Base-by-base conservation (phyloP, 2,888 invertebrate genomes). In the Drosophila borborema region DNA sequence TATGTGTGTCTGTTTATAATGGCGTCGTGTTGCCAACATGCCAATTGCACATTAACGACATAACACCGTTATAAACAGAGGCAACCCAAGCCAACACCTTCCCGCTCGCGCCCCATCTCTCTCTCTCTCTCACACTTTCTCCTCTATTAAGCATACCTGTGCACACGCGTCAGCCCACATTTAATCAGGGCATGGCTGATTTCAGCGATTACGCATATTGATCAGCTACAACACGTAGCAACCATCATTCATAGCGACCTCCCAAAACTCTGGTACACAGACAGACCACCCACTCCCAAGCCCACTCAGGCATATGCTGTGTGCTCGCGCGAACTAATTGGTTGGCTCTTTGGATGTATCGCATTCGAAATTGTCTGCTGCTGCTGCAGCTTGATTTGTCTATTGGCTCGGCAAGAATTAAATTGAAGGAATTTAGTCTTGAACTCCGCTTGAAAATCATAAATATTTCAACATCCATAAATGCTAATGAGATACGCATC, bases 11-110 rank as follows among this genome's bases (percentile, higher is more conserved):
- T 67, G 71, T 55, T 55, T 72, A 64, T 55, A 68, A 68, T 66
- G 53, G 77, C 53, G 31, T 66, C 66, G 64, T 84, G 81, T 72
- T 81, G 85, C 87, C 86, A 90, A 91, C 91, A 91, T 91, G 91
- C 91, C 91, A 92, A 91, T 91, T 90, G 90, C 89, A 89, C 92
- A 92, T 91, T 91, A 92, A 90, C 91, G 81, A 82, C 82, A 82
- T 84, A 86, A 83, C 87, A 87, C 89, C 83, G 83, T 88, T 88
- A 89, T 89, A 89, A 88, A 80, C 83, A 72, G 74, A 72, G 72
- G 53, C 63, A 64, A 40, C 48, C 55, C 40, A 40, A 40, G 40
- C 28, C 18, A 51, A 38, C 18, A 16, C 53, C 55, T 16, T 56
- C 16, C 40, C 40, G 40, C 16, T 40, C 40, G 16, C 40, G 16